A percentile compares a stretch with the other conserved stretches of the same genome.
These are phyloP conservation scores for Cephus pulcher DNA, from an alignment of 2,888 invertebrate species.

Conservation along the genomic window DNA sequence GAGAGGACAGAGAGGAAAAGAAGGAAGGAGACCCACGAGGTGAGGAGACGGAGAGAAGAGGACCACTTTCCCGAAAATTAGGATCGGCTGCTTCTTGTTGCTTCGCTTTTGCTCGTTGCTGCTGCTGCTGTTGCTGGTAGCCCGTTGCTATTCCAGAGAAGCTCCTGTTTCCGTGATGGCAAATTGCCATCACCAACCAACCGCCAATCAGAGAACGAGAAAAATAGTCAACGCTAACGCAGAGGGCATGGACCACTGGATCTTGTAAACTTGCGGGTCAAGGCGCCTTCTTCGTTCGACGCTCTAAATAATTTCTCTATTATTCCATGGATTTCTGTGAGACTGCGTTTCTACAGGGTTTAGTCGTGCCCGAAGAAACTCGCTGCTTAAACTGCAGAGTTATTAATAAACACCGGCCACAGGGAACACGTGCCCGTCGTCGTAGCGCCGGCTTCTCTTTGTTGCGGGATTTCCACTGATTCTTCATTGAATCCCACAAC, in stretches of 20 bases:
- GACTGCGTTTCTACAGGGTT: too few relatives aligned
- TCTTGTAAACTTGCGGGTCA: too few relatives aligned
- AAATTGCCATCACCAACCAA: neutral
- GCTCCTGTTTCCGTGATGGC: neutral
- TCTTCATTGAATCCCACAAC: too few relatives aligned
- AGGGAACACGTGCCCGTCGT: constrained; percentile 51
- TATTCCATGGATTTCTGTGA: too few relatives aligned
- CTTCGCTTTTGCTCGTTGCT: constrained; percentile 6
- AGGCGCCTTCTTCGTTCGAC: too few relatives aligned
- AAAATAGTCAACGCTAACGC: neutral
- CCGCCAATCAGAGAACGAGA: neutral
- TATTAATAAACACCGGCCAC: constrained; percentile 60
- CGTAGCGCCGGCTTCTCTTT: constrained; percentile 45
- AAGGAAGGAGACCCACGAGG: neutral
- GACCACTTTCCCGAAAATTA: constrained; percentile 14
- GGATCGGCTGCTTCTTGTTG: constrained; percentile 7
- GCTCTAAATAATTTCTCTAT: too few relatives aligned
- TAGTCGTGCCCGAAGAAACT: too few relatives aligned
- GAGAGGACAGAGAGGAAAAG: neutral
- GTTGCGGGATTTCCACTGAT: constrained; percentile 37
- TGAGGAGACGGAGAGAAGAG: constrained; percentile 2
- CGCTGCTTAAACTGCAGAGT: constrained; percentile 20
- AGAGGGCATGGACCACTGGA: too few relatives aligned
- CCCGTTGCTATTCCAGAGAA: neutral
- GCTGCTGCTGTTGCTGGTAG: neutral